Evolutionary conservation across 1,140 invertebrate species (phyloP).

Genomic region (Drusus annulatus): DNA sequence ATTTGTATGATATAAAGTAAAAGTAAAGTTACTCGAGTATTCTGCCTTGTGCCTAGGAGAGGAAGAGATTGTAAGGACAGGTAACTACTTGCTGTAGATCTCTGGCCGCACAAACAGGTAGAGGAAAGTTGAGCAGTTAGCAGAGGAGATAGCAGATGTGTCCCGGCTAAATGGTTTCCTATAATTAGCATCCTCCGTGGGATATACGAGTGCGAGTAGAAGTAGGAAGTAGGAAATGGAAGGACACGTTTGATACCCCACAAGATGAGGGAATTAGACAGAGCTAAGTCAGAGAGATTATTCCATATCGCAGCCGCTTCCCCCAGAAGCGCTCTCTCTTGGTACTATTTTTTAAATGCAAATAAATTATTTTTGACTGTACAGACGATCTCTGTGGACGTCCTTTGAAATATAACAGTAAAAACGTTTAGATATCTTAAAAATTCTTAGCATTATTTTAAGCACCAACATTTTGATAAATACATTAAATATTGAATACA

Average conservation of each 20-base stretch:
- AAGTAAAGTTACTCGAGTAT: no score
- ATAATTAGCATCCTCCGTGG: neutral
- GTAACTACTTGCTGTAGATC: neutral
- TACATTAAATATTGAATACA: no score
- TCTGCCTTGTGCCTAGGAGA: neutral
- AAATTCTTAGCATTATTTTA: no score
- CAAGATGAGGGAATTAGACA: neutral
- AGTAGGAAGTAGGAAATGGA: neutral
- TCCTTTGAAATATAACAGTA: no score
- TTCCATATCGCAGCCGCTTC: neutral
- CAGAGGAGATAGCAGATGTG: constrained; percentile 13
- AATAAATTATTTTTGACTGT: neutral
- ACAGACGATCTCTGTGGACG: no score
- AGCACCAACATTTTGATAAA: no score
- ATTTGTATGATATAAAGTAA: no score
- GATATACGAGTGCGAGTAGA: neutral
- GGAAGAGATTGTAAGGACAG: neutral
- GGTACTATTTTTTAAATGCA: neutral
- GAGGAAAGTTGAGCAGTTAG: constrained; percentile 17
- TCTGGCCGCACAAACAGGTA: neutral
- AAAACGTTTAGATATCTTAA: no score
- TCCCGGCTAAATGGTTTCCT: constrained; percentile 5
- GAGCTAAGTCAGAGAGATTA: neutral
- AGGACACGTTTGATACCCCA: neutral
- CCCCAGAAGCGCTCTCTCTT: neutral